Conservation (phyloP, 2,888 invertebrate species). For the Drosophila histrio region DNA sequence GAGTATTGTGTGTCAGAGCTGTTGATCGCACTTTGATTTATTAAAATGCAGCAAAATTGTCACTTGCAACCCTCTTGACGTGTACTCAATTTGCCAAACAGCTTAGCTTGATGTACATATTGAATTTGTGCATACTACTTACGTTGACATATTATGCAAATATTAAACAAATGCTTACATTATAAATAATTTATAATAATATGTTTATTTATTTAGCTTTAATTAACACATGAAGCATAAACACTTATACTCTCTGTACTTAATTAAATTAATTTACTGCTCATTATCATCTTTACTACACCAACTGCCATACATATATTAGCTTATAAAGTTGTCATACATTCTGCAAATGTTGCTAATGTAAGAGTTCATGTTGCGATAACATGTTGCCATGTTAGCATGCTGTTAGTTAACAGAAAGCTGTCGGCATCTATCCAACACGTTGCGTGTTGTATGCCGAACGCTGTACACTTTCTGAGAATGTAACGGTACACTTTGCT, state of each 20-base stretch:
- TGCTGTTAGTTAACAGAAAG: constrained; percentile 1
- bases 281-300: background rate
- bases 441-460: constrained; percentile 1
- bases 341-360: background rate
- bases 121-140: background rate
- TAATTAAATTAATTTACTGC: background rate
- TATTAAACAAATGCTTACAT: background rate
- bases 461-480: background rate
- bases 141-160: background rate
- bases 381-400: background rate
- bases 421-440: background rate
- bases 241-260: background rate
- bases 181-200: background rate
- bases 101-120: background rate
- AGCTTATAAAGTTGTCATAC: background rate
- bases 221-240: background rate
- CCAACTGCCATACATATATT: background rate
- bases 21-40: constrained; percentile 23
- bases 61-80: background rate
- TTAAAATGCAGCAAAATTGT: background rate
- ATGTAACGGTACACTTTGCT: background rate
- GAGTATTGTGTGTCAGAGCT: background rate
- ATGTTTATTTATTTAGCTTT: background rate
- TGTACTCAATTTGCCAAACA: background rate
- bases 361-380: background rate